Conservation (phyloP, 2,888 invertebrate species). For the Trachelus troglodyta region DNA sequence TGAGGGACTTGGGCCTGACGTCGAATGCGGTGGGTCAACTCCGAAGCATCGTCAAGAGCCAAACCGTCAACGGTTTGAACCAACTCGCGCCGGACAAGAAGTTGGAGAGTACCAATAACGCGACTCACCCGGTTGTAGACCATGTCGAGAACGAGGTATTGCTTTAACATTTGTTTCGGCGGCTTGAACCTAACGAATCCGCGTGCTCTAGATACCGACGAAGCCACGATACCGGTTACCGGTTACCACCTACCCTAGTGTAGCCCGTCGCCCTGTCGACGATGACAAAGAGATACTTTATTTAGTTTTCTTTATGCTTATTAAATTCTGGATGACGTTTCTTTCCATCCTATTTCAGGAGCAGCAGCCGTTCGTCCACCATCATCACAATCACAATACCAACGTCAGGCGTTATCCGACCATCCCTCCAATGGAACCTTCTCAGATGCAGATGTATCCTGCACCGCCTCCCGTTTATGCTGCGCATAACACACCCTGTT, state of each 20-base stretch:
- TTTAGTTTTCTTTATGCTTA: slow-evolving; percentile 19
- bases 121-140: slow-evolving; percentile 44
- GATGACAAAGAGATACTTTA: slow-evolving; percentile 16
- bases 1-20: slow-evolving; percentile 70
- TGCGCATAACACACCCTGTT: slow-evolving; percentile 58
- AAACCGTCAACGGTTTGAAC: slow-evolving; percentile 58
- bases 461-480: slow-evolving; percentile 59
- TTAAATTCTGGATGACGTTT: slow-evolving; percentile 7
- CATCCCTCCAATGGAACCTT: slow-evolving; percentile 54
- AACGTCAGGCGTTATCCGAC: slow-evolving; percentile 58
- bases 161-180: slow-evolving; percentile 1
- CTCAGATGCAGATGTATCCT: slow-evolving; percentile 60
- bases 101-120: slow-evolving; percentile 46
- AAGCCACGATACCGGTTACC: not conserved
- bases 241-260: not conserved
- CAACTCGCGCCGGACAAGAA: slow-evolving; percentile 54
- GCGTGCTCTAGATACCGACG: not conserved
- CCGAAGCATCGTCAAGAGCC: slow-evolving; percentile 71
- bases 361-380: slow-evolving; percentile 22
- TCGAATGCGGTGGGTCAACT: slow-evolving; percentile 69
- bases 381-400: slow-evolving; percentile 49
- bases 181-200: not conserved
- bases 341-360: slow-evolving; percentile 11
- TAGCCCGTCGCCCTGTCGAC: slow-evolving; percentile 7
- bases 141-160: slow-evolving; percentile 55